Conservation (phyloP, 2,888 invertebrate species). For the Osedax frankpressi region DNA sequence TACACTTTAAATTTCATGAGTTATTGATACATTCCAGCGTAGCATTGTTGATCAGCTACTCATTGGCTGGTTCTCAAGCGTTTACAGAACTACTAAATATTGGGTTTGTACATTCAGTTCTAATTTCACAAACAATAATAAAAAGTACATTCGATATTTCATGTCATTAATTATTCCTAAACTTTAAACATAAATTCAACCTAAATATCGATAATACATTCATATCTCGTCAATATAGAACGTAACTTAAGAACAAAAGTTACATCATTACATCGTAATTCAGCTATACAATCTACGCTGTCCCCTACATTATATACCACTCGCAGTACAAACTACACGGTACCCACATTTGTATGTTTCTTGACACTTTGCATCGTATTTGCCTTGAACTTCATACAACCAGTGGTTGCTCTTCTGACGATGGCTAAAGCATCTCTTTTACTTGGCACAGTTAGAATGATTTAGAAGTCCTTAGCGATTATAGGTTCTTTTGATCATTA, state of each 20-base stretch:
- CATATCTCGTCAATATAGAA: too few relatives aligned
- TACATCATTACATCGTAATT: too few relatives aligned
- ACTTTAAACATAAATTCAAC: too few relatives aligned
- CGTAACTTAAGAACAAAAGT: too few relatives aligned
- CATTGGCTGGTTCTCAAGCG: slow-evolving; percentile 44
- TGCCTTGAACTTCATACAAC: slow-evolving; percentile 38
- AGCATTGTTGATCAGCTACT: slow-evolving; percentile 39
- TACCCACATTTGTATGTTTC: slow-evolving; percentile 41
- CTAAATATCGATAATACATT: too few relatives aligned
- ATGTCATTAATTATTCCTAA: too few relatives aligned
- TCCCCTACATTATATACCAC: not conserved
- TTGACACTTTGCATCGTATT: slow-evolving; percentile 39
- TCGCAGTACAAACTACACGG: slow-evolving; percentile 38
- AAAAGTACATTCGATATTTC: too few relatives aligned
- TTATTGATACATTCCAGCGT: slow-evolving; percentile 30
- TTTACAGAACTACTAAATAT: slow-evolving; percentile 36
- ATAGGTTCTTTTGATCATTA: too few relatives aligned
- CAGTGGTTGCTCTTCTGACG: slow-evolving; percentile 40
- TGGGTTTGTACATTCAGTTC: slow-evolving; percentile 32
- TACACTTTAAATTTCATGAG: not conserved
- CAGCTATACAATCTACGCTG: too few relatives aligned
- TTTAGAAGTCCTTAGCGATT: too few relatives aligned
- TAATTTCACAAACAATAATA: too few relatives aligned
- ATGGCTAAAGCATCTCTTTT: slow-evolving; percentile 41
- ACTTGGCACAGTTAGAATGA: slow-evolving; percentile 37